A percentile compares a stretch with the other conserved stretches of the same genome.
Evolutionary conservation across 1,140 invertebrate genomes (phyloP).

Genomic region (Ips typographus): DNA sequence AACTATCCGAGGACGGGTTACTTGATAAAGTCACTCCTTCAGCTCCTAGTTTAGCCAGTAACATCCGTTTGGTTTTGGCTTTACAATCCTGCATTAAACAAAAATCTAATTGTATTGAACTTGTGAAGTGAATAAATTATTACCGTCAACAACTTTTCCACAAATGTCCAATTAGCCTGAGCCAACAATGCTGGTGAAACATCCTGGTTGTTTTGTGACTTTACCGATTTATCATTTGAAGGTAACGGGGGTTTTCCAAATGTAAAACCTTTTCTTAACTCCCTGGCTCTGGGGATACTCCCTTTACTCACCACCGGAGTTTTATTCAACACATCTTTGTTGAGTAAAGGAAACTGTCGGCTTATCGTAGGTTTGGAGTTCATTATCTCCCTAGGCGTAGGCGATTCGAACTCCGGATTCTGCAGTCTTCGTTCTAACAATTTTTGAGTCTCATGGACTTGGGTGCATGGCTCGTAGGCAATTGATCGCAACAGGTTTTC

Average conservation of each 20-base stretch:
- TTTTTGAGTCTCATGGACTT: constrained; percentile 69
- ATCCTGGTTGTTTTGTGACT: constrained; percentile 57
- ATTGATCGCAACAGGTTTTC: constrained; percentile 76
- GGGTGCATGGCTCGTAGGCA: constrained; percentile 75
- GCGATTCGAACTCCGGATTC: constrained; percentile 77
- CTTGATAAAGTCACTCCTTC: constrained; percentile 80
- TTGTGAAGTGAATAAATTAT: neutral
- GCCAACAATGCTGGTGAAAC: constrained; percentile 83
- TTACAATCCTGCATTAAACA: constrained; percentile 73
- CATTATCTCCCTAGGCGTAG: constrained; percentile 72
- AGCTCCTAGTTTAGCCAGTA: constrained; percentile 96
- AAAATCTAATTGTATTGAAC: constrained; percentile 7
- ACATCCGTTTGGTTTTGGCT: constrained; percentile 94
- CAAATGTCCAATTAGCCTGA: constrained; percentile 98
- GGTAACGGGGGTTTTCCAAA: constrained; percentile 40
- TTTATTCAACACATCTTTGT: constrained; percentile 67
- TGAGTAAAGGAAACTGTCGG: constrained; percentile 78
- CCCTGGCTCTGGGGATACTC: constrained; percentile 49
- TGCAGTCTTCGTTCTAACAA: constrained; percentile 70
- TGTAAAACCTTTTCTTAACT: constrained; percentile 43
- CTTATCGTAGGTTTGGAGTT: constrained; percentile 53
- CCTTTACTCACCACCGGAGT: constrained; percentile 51
- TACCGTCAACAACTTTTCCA: constrained; percentile 94
- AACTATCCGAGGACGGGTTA: constrained; percentile 60
- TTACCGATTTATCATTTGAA: constrained; percentile 48